Base-by-base conservation (phyloP, 2,113 vertebrate species). In the Austrofundulus limnaeus region DNA sequence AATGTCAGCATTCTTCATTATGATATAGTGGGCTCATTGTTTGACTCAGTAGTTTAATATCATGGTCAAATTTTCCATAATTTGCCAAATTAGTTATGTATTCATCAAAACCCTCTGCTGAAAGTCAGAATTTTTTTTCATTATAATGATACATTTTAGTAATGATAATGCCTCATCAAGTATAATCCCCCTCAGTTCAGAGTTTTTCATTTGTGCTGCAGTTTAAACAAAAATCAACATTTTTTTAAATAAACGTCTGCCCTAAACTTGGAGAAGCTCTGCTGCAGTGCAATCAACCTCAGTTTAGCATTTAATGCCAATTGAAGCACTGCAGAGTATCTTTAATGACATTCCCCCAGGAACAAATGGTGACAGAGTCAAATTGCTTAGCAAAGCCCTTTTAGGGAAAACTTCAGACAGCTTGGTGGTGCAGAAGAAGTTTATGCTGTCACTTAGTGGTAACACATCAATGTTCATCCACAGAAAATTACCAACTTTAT, bases 401-500 rank as follows among this genome's bases (percentile, higher is more conserved):
- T 68, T 19, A 48, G 48, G 12, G n/a, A 15, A 57, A 63, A 55
- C 54, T 34, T 63, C 20, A 68, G 46, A 72, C 45, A 46, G 13
- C 4, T 5, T 48, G 62, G 19, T 47, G 46, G 39, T 56, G 23
- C 52, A 19, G n/a, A 51, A 31, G 3, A 53, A 19, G 43, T 45
- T 42, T 57, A 38, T 42, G 19, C 55, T 21, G 11, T 65, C 14
- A 64, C 42, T 79, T 16, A 78, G 38, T 34, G 42, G 7, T 2
- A 24, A 2, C 14, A 4, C 41, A 15, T 75, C 20, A 12, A 55
- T 70, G 51, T 63, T 56, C 20, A 4, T 63, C 70, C 56, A 14
- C 91, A 99, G 97, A 96, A 82, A 96, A 97, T 87, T 98, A 98
- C 88, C 95, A 98, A 28, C 89, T 98, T 0, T 99, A 97, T 65